Percentiles rank a stretch among this genome's conserved stretches.
Evolutionary conservation across 1,140 invertebrate species (phyloP).

Genomic region (Babylonia areolata): DNA sequence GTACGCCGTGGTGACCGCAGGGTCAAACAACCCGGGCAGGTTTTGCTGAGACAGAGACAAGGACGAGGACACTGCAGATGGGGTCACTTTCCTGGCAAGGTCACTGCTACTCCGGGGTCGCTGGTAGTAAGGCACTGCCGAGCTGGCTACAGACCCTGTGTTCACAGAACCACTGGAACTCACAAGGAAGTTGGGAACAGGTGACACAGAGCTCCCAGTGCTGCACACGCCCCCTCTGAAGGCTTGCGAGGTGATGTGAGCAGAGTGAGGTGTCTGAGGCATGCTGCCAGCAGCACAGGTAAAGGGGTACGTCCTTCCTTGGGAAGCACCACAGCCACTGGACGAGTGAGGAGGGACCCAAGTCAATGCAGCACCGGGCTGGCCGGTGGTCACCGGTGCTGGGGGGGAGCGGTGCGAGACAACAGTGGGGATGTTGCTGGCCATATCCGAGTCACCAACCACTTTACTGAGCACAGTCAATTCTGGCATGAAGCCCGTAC

Average conservation of each 20-base stretch:
- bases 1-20: background rate
- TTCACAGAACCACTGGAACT: background rate
- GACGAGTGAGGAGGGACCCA: background rate
- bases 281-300: background rate
- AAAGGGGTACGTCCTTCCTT: background rate
- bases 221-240: background rate
- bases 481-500: background rate
- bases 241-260: background rate
- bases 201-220: background rate
- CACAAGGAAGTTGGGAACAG: background rate
- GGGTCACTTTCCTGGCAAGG: background rate
- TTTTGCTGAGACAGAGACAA: constrained; percentile 9
- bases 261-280: background rate
- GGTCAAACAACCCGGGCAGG: background rate
- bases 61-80: background rate
- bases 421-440: background rate
- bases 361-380: background rate
- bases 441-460: background rate
- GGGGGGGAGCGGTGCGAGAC: background rate
- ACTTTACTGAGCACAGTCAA: background rate
- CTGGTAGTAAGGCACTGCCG: background rate
- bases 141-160: background rate
- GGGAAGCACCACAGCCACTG: background rate
- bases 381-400: background rate
- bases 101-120: background rate